A percentile compares a stretch with the other conserved stretches of the same genome.
Evolutionary conservation across 1,140 invertebrate genomes (phyloP).

Genomic region (Ericerus pela): DNA sequence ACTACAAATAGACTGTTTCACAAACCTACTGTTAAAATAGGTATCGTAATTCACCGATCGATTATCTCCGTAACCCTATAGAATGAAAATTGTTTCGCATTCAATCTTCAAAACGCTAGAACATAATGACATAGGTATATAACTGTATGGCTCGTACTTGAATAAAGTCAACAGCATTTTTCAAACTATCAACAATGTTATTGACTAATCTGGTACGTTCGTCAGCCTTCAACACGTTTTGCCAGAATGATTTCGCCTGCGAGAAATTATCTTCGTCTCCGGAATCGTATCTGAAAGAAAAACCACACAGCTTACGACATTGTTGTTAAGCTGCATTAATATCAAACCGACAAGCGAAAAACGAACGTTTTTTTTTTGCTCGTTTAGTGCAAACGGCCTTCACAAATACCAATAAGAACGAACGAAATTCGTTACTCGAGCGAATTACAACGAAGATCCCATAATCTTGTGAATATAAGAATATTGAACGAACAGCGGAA

Average conservation of each 20-base stretch:
- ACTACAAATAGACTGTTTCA: neutral
- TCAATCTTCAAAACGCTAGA: neutral
- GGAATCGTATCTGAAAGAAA: conserved; percentile 49
- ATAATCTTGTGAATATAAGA: no score
- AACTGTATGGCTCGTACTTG: conserved; percentile 36
- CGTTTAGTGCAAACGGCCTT: no score
- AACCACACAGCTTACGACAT: neutral
- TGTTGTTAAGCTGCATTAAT: neutral
- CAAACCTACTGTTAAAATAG: neutral
- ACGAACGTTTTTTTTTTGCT: no score
- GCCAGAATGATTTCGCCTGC: conserved; percentile 70
- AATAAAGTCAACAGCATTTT: conserved; percentile 66
- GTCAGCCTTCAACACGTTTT: conserved; percentile 54
- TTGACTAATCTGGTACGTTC: conserved; percentile 53
- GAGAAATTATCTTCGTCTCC: conserved; percentile 80
- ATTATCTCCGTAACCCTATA: neutral
- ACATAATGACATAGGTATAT: neutral
- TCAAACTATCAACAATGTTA: conserved; percentile 67
- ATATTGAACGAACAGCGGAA: no score
- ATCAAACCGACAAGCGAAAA: no score
- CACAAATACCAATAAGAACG: no score
- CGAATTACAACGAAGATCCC: no score
- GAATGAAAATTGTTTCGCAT: neutral
- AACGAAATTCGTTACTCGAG: no score
- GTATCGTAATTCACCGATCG: neutral